A percentile compares a stretch with the other conserved stretches of the same genome.
These are phyloP conservation scores for Gallinago jamesoni DNA, from an alignment of 2,113 vertebrate species.

Conservation along the genomic window DNA sequence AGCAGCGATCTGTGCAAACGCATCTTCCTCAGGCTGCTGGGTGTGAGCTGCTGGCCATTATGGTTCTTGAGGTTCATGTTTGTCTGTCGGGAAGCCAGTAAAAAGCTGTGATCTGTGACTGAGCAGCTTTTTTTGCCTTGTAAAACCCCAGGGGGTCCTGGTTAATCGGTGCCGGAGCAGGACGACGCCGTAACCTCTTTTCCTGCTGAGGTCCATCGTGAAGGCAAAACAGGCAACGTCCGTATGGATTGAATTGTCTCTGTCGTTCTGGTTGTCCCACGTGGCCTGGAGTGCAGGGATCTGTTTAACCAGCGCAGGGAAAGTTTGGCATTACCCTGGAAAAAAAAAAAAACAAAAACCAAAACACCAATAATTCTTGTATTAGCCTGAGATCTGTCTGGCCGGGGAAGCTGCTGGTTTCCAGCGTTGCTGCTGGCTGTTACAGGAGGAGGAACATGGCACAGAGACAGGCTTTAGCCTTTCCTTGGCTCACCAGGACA, in stretches of 20 bases:
- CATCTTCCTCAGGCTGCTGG: neutral
- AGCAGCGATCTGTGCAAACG: neutral
- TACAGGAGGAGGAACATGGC: neutral
- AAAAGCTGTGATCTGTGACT: neutral
- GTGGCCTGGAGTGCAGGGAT: neutral
- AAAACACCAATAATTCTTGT: neutral
- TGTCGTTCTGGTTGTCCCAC: accelerated
- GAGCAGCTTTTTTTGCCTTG: neutral
- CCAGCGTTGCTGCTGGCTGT: neutral
- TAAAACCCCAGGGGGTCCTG: neutral
- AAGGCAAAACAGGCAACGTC: neutral
- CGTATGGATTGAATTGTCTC: neutral
- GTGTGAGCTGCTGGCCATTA: neutral
- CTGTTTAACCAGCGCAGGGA: neutral
- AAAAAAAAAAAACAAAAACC: neutral
- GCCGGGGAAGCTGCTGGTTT: neutral
- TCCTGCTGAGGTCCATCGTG: neutral
- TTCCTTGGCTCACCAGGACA: neutral
- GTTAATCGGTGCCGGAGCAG: too few species aligned
- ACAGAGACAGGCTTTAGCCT: neutral
- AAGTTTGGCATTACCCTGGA: neutral
- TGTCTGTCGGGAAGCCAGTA: neutral
- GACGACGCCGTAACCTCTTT: neutral
- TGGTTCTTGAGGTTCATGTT: neutral
- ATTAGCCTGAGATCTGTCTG: neutral